Evolutionary conservation across 2,888 invertebrate species (phyloP).

Genomic region (Sepioteuthis lessoniana): DNA sequence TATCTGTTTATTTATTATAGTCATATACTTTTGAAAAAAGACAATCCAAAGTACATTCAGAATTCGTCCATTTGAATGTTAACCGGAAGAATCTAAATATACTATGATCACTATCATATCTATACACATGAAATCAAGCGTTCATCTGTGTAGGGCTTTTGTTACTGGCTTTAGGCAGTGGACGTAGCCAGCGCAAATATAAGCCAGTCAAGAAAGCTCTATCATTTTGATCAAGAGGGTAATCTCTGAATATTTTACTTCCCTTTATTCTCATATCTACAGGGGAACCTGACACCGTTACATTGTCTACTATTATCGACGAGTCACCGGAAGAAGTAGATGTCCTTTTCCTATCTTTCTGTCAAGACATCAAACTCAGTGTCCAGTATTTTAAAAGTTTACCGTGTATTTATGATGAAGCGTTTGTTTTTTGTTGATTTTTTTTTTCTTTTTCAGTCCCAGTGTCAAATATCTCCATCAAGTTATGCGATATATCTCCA

Average conservation of each 20-base stretch:
- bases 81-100: neutral
- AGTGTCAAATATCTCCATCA: too few species aligned
- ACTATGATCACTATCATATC: neutral
- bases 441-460: too few species aligned
- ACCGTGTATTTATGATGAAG: neutral
- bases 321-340: neutral
- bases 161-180: neutral
- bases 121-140: neutral
- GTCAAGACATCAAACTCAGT: neutral
- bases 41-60: neutral
- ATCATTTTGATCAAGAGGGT: neutral
- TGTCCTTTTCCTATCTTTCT: neutral
- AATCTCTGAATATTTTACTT: conserved; percentile 33
- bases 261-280: neutral
- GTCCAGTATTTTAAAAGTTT: neutral
- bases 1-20: neutral
- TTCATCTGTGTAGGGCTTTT: neutral
- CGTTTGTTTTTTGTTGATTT: neutral
- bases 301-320: neutral
- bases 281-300: neutral
- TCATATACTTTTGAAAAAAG: neutral
- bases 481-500: too few species aligned
- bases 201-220: neutral
- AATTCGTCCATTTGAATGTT: neutral
- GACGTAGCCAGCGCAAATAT: neutral